A percentile compares a stretch with the other conserved stretches of the same genome.
Evolutionary conservation across 2,888 invertebrate species (phyloP).

Genomic region (Ochlodes sylvanus): DNA sequence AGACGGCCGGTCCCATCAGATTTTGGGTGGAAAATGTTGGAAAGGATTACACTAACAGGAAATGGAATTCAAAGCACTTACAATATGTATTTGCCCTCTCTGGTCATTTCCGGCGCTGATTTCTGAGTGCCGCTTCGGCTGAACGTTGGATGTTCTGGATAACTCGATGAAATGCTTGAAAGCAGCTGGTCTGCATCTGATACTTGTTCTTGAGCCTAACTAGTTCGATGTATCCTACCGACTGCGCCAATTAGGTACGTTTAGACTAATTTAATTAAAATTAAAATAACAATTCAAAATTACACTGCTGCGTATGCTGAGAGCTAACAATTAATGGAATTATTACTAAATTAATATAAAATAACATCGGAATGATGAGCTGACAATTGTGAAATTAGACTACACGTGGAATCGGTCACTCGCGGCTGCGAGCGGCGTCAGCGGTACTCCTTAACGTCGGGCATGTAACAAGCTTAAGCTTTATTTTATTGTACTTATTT

Average conservation of each 20-base stretch:
- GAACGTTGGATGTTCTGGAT: not conserved
- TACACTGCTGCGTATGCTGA: no score
- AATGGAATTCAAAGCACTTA: conserved; percentile 30
- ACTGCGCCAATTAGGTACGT: conserved; percentile 25
- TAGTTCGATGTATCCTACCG: conserved; percentile 27
- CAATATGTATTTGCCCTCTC: conserved; percentile 12
- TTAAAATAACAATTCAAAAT: no score
- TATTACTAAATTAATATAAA: no score
- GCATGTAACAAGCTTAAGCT: no score
- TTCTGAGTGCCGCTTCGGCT: not conserved
- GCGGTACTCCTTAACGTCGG: no score
- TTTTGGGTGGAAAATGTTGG: conserved; percentile 27
- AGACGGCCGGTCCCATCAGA: conserved; percentile 28
- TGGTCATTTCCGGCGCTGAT: conserved; percentile 23
- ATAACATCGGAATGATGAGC: no score
- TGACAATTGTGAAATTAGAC: no score
- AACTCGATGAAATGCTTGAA: conserved; percentile 20
- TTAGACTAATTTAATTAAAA: conserved; percentile 9
- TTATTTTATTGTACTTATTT: no score
- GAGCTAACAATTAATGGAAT: no score
- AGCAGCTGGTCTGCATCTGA: conserved; percentile 21
- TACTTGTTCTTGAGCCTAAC: conserved; percentile 18
- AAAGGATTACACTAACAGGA: conserved; percentile 18
- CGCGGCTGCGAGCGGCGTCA: no score
- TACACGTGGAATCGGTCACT: no score